These are phyloP conservation scores for Guaruba guarouba DNA, from an alignment of 2,113 vertebrate genomes.

Conservation along the genomic window DNA sequence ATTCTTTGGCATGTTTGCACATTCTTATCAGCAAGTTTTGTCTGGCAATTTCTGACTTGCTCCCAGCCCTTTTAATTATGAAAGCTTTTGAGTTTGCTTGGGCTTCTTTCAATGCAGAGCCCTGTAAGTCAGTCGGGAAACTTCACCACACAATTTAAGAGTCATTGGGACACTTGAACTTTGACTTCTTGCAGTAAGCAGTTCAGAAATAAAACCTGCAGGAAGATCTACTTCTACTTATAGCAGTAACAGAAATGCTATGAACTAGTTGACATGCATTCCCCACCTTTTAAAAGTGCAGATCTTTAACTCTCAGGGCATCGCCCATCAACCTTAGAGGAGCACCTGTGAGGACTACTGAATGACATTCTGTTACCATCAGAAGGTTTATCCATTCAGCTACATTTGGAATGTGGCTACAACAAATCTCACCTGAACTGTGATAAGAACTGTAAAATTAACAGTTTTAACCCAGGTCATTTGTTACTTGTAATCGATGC, in stretches of 20 bases:
- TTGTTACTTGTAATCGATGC: neutral
- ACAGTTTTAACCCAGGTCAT: neutral
- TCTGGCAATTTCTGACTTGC: neutral
- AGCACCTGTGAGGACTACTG: neutral
- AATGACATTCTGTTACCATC: neutral
- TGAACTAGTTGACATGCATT: neutral
- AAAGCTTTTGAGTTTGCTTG: neutral
- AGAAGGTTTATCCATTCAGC: neutral
- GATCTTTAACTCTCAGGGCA: neutral
- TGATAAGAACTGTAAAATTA: slow-evolving; percentile 70
- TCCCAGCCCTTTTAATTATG: neutral
- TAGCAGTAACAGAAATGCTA: neutral
- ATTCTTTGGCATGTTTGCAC: neutral
- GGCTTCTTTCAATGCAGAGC: neutral
- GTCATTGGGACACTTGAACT: neutral
- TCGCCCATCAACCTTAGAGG: neutral
- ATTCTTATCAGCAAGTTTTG: neutral
- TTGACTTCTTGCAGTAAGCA: neutral
- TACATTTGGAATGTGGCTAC: slow-evolving; percentile 43
- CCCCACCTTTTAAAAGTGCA: neutral
- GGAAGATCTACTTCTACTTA: neutral
- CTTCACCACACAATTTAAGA: neutral
- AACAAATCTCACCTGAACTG: slow-evolving; percentile 49
- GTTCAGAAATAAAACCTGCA: neutral
- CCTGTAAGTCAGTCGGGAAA: neutral